Conservation (phyloP, 1,140 invertebrate genomes). For the Nymphalis io region DNA sequence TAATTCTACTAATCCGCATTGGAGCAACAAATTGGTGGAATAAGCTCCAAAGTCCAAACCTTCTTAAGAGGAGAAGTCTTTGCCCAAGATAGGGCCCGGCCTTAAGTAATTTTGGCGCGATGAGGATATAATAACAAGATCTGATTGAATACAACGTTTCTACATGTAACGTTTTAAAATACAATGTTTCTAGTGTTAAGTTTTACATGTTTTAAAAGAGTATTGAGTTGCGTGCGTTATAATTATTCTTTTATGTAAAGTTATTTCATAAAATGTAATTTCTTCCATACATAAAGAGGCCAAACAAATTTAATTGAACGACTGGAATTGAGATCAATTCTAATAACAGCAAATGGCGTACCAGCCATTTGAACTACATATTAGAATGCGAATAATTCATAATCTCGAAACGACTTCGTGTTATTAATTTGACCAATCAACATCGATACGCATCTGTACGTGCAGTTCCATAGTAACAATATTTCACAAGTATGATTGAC, state of each 20-base stretch:
- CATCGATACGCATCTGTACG: conserved; percentile 1
- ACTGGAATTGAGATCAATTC: conserved; percentile 20
- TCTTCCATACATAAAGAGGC: conserved; percentile 1
- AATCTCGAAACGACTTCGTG: conserved; percentile 16
- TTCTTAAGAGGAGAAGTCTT: too few relatives aligned
- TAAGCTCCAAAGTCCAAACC: too few relatives aligned
- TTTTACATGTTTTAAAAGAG: too few relatives aligned
- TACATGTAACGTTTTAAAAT: too few relatives aligned
- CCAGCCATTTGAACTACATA: conserved; percentile 15
- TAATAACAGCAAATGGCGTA: conserved; percentile 10
- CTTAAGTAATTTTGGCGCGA: too few relatives aligned
- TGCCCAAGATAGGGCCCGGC: too few relatives aligned
- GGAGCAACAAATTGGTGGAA: too few relatives aligned
- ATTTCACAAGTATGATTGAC: conserved; percentile 2
- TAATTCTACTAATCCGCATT: too few relatives aligned
- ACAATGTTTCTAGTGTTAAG: too few relatives aligned
- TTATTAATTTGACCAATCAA: conserved; percentile 14
- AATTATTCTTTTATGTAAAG: not conserved
- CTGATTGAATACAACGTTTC: too few relatives aligned
- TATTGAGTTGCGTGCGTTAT: too few relatives aligned
- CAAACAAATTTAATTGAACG: conserved; percentile 12
- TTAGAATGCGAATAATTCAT: conserved; percentile 18
- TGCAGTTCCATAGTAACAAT: not conserved
- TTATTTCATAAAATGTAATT: not conserved
- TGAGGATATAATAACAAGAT: too few relatives aligned